Evolutionary conservation across 53 echinoderm and acorn worm species (phyloP), one percentile per base, ranked within the genome.

Genomic region (Antedon mediterranea): DNA sequence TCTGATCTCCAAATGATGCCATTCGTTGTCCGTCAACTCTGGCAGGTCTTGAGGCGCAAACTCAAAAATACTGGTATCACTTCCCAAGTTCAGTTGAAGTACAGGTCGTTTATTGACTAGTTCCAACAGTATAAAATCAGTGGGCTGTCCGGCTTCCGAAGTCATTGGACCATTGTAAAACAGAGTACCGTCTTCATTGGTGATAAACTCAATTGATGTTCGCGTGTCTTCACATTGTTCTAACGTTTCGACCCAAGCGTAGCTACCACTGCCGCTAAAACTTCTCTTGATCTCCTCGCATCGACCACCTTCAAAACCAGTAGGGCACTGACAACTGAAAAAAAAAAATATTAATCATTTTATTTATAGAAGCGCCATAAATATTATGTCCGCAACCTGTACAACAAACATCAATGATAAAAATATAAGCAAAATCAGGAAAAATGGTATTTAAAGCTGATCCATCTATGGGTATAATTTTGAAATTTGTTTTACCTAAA

Each of bases 141-240:
- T 43, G 7, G 98, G 88, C 74, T 88, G 84, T 28, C 86, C 89
- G 13, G 76, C 28, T 27, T 71, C 30, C 0, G 78, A 44, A 3
- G 81, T 83, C 75, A 92, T 88, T 30, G 98, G 98, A 15, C 98
- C 98, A 43, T 98, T 98, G 86, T 98, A 98, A 31, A 98, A 75
- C 71, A 98, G 82, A 31, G 87, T 81, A 3, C 98, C 98, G n/a
- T 83, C 77, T 8, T 13, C 5, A 29, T 79, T 43, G 4, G 98
- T 98, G 88, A 98, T 90, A 79, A 98, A 93, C 82, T 98, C 98
- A 28, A 98, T 27, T 27, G 87, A 85, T 30, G 90, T 88, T 44
- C 86, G 85, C 28, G 98, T 98, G 44, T 88, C 80, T 74, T 90
- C 90, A 71, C 98, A 98, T 71, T 90, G 90, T 73, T 90, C 78